Conservation (phyloP, 2,113 vertebrate genomes). For the Amazona guildingii region DNA sequence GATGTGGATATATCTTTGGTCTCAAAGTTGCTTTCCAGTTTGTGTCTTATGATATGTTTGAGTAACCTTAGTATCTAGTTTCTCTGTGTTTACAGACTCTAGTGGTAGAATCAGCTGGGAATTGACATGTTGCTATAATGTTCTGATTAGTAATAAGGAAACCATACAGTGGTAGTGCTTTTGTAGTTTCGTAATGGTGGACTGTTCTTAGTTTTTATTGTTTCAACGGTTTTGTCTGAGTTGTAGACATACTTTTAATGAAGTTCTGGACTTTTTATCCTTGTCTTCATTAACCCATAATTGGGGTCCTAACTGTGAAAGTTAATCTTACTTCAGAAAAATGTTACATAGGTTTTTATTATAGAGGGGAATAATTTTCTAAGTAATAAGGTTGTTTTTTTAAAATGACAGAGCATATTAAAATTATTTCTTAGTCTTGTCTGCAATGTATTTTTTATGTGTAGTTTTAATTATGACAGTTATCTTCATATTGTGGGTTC, state of each 20-base stretch:
- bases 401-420: background rate
- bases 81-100: background rate
- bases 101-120: background rate
- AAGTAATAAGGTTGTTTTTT: background rate
- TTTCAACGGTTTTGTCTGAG: background rate
- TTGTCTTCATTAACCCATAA: background rate
- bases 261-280: background rate
- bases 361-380: background rate
- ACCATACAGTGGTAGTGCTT: fast-evolving
- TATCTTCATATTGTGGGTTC: background rate
- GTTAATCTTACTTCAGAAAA: background rate
- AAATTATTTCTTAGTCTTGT: background rate
- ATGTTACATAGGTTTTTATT: background rate
- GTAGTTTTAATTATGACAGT: background rate
- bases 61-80: background rate
- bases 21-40: background rate
- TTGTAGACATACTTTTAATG: background rate
- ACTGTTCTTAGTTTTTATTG: background rate
- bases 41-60: background rate
- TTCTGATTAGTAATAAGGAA: background rate
- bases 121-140: background rate
- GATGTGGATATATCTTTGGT: background rate
- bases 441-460: background rate
- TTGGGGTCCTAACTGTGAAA: background rate
- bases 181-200: background rate